Base-by-base conservation (phyloP, 2,888 invertebrate genomes). In the Leptinotarsa peninsularis region DNA sequence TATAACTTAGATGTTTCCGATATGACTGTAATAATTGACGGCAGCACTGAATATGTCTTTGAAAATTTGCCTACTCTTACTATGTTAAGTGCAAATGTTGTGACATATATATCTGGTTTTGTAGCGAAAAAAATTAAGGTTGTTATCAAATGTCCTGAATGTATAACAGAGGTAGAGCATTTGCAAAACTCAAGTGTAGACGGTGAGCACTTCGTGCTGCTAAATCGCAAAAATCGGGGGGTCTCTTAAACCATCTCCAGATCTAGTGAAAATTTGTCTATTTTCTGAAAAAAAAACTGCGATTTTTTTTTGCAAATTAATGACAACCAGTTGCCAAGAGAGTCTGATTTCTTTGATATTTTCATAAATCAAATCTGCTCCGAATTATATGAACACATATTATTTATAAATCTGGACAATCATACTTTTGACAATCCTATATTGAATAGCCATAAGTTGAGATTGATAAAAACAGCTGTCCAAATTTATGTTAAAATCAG, bases 61-160 rank as follows among this genome's bases (percentile, higher is more conserved):
- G 7, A 49, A 15, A 52, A 52, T 63, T 60, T 49, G 63, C 33
- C 63, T 21, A 49, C 43, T 21, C 52, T 71, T n/a, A 33, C 27
- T 33, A 13, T 27, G 15, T 18, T 69, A 4, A 69, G 43, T 33
- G 69, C 56, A 52, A 70, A 70, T 70, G 70, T 70, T 70, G 69
- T 70, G 14, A 56, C 56, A 54, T 56, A 70, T 15, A 33, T 70
- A 17, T 18, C 43, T 43, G 71, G 60, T 14, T 71, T 71, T 71
- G 71, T 71, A 5, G 58, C 50, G 10, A 60, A 71, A 49, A 49
- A 60, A 13, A 17, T 71, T 2, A 71, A 71, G 50, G n/a, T 43
- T 33, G 23, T 66, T 15, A 66, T 43, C 17, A 54, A 54, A n/a
- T 54, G 54, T 54, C n/a, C 54, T 54, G 54, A 54, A n/a, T 54